A percentile compares a stretch with the other conserved stretches of the same genome.
These are phyloP conservation scores for Pseudobourletiella spinata DNA, from an alignment of 1,140 invertebrate genomes.

Conservation along the genomic window DNA sequence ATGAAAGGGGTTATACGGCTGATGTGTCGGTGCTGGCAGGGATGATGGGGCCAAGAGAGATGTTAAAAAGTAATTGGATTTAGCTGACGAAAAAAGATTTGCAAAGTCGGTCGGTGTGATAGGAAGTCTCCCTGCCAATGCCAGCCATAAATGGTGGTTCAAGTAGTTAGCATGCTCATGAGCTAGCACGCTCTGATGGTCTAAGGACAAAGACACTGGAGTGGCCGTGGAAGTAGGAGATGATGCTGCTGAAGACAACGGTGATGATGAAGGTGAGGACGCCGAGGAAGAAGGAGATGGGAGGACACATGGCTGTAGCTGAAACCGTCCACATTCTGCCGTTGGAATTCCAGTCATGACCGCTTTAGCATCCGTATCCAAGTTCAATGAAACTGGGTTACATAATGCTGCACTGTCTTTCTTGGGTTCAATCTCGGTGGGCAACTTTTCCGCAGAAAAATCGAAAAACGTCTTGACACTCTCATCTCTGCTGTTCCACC, in stretches of 20 bases:
- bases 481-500: no score
- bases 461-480: no score
- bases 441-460: no score
- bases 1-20: neutral
- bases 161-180: conserved; percentile 6
- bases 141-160: conserved; percentile 14
- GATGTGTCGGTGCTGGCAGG: neutral
- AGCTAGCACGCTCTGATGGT: neutral
- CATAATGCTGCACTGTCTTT: no score
- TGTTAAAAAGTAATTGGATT: neutral
- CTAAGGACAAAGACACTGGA: neutral
- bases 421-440: no score
- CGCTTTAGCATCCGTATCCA: no score
- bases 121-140: neutral
- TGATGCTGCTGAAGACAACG: neutral
- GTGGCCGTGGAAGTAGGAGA: neutral
- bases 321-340: no score
- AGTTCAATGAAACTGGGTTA: no score
- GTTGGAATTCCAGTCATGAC: no score
- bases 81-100: neutral
- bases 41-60: neutral
- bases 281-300: neutral
- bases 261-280: neutral
- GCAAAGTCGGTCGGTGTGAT: neutral
- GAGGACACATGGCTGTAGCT: neutral